A percentile compares a stretch with the other conserved stretches of the same genome.
Conservation (phyloP, 2,113 vertebrate genomes). For the Anhinga anhinga region DNA sequence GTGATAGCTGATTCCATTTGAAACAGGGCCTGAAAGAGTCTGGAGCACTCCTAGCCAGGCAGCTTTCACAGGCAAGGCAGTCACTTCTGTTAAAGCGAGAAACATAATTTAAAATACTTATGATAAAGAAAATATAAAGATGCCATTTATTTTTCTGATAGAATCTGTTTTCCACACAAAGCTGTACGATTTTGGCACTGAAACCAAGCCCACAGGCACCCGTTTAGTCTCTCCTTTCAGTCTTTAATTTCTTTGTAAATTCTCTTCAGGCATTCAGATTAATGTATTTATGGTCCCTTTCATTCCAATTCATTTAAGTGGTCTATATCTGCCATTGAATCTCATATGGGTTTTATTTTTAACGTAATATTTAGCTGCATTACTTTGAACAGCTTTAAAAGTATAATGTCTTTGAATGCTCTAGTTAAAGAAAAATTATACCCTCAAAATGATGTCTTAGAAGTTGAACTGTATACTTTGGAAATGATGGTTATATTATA, state of each 20-base stretch:
- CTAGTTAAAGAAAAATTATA: constrained; percentile 20
- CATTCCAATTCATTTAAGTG: constrained; percentile 19
- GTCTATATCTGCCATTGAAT: background rate
- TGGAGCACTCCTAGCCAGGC: background rate
- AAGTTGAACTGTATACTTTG: constrained; percentile 4
- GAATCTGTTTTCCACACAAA: background rate
- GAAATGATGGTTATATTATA: background rate
- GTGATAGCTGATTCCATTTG: background rate
- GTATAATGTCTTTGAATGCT: constrained; percentile 10
- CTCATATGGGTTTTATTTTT: background rate
- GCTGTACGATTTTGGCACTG: background rate
- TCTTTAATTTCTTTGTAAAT: constrained; percentile 10
- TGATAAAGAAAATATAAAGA: background rate
- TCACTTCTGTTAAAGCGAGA: background rate
- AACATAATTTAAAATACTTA: background rate
- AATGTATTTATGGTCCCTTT: background rate
- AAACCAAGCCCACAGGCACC: background rate
- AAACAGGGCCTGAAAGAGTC: background rate
- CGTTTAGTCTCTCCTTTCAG: background rate
- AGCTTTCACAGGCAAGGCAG: background rate
- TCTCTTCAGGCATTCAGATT: background rate
- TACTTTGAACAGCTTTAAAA: constrained; percentile 43
- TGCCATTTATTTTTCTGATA: background rate
- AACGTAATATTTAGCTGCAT: constrained; percentile 12
- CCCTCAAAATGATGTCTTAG: constrained; percentile 5